Conservation (phyloP, 2,888 invertebrate species). For the Sinohyriopsis cumingii region DNA sequence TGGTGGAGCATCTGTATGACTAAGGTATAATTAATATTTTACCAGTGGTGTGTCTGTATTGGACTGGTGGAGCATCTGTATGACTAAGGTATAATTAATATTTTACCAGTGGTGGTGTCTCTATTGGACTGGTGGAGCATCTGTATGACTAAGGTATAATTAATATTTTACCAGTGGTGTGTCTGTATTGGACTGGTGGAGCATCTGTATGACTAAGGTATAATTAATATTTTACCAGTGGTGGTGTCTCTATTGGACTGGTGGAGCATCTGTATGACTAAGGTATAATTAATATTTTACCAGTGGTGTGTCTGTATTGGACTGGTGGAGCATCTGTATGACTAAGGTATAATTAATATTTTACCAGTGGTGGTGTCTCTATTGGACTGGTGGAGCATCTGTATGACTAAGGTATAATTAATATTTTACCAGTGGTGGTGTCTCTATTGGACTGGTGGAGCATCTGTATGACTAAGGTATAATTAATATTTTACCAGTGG, state of each 20-base stretch:
- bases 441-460: conserved; percentile 3
- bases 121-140: background rate
- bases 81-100: too few relatives aligned
- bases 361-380: too few relatives aligned
- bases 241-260: background rate
- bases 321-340: conserved; percentile 34
- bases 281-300: conserved; percentile 4
- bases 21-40: conserved; percentile 1
- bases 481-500: too few relatives aligned
- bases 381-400: background rate
- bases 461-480: conserved; percentile 41
- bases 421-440: conserved; percentile 4
- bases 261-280: background rate
- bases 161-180: conserved; percentile 4
- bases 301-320: background rate
- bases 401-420: background rate
- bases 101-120: too few relatives aligned
- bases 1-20: background rate
- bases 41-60: conserved; percentile 1
- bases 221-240: too few relatives aligned
- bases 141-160: background rate
- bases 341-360: too few relatives aligned
- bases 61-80: conserved; percentile 33
- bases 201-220: conserved; percentile 40
- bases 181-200: conserved; percentile 1